These are phyloP conservation scores for Elephantulus edwardii DNA, from an alignment of 2,113 vertebrate species.

Conservation along the genomic window DNA sequence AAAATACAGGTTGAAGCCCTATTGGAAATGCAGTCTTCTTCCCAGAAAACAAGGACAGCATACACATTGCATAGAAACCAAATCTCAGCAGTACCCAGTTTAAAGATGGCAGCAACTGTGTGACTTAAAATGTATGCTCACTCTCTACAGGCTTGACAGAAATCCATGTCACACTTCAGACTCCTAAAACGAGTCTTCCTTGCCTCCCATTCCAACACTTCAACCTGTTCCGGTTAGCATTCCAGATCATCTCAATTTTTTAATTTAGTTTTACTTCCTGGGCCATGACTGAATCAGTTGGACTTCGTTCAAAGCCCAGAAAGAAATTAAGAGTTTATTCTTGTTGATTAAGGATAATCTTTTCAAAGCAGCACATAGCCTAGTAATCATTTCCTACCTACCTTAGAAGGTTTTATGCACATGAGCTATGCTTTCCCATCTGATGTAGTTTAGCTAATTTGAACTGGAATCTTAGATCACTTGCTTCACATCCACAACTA, in stretches of 20 bases:
- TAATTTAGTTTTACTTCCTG: neutral
- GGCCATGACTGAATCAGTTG: neutral
- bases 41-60: neutral
- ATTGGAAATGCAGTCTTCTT: neutral
- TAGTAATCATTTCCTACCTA: neutral
- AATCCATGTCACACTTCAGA: neutral
- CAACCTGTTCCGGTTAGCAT: neutral
- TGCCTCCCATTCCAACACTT: neutral
- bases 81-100: neutral
- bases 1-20: neutral
- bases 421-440: neutral
- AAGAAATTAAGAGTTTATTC: neutral
- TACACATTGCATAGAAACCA: neutral
- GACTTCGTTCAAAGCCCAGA: no score
- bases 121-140: neutral
- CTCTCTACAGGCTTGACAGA: neutral
- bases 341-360: neutral
- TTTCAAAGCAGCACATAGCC: neutral
- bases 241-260: neutral
- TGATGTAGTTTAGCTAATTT: neutral
- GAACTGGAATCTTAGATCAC: neutral
- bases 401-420: neutral
- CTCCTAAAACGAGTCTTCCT: neutral
- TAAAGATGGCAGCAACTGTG: neutral
- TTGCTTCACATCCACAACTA: neutral